Evolutionary conservation across 2,888 invertebrate genomes (phyloP), one percentile per base, ranked within the genome.

Genomic region (Ormyrus thymus): DNA sequence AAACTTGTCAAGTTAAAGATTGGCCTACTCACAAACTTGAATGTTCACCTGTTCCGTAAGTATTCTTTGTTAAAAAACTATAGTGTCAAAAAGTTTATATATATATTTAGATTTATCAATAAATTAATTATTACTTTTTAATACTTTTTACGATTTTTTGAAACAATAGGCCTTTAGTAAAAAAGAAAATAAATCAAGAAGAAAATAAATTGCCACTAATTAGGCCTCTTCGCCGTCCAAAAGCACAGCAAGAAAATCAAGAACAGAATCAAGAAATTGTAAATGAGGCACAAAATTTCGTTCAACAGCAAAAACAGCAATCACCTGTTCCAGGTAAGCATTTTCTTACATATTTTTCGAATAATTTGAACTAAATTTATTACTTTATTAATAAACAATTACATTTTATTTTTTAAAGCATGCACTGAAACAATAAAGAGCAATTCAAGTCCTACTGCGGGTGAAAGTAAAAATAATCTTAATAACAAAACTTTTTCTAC

Each of bases 21-120:
- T 90, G 89, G 90, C 77, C 84, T 0, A 81, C 76, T 8, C 89
- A 89, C 78, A 86, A 84, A 79, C 50, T 46, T 1, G 81, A 85
- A 13, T 90, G 90, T 72, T 72, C 79, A 61, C 53, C 79, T n/a
- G 82, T 89, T 55, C 89, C 89, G 85, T 86, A 80, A 84, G 84
- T 85, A 82, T 11, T 55, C 45, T 59, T 55, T 45, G 1, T 64
- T 79, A 53, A 15, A 10, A 61, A 15, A 58, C n/a, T 8, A 8
- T 15, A 50, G 13, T 13, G 45, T 48, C 29, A 29, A 29, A 29
- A 29, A 29, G 4, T 29, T 29, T 29, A 29, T 29, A 29, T 29
- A 6, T n/a, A 58, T 50, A 50, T 45, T 29, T 29, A 29, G 56
- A 29, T 46, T 15, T 62, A 4, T 62, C 46, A 51, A 66, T 7